phyloP scores from a whole-genome alignment of 2,888 invertebrate species.

The Papilio protenor region DNA sequence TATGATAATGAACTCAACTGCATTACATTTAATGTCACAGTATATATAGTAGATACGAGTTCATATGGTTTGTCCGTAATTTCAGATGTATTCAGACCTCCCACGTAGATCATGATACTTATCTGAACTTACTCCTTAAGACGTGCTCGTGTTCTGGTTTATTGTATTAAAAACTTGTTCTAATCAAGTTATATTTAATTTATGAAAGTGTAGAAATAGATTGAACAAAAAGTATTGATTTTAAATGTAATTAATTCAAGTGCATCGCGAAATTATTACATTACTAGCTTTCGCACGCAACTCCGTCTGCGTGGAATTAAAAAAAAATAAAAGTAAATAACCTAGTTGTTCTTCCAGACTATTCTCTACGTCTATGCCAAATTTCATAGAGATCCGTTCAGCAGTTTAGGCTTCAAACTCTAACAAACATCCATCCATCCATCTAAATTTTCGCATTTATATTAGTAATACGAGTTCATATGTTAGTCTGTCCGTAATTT shows the following conservation, averaged over 20 bases:
- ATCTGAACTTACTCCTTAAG: background rate
- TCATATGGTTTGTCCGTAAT: background rate
- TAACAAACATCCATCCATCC: too few species aligned
- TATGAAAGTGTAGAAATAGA: background rate
- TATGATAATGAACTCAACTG: background rate
- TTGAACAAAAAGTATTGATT: background rate
- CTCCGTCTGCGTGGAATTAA: too few species aligned
- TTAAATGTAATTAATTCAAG: background rate
- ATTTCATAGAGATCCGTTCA: too few species aligned
- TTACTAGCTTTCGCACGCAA: background rate
- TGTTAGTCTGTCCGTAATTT: too few species aligned
- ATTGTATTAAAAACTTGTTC: background rate
- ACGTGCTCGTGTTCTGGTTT: background rate
- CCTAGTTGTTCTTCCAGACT: too few species aligned
- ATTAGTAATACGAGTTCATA: too few species aligned
- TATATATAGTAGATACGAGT: background rate
- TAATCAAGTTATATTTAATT: background rate
- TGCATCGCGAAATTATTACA: background rate
- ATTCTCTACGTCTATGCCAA: too few species aligned
- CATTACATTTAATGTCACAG: background rate
- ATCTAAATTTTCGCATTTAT: too few species aligned
- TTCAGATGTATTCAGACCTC: constrained; percentile 6
- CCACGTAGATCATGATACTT: background rate
- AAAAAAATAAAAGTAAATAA: too few species aligned
- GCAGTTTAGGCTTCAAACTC: too few species aligned